Evolutionary conservation across 2,888 invertebrate genomes (phyloP).

Genomic region (Callimorpha dominula): DNA sequence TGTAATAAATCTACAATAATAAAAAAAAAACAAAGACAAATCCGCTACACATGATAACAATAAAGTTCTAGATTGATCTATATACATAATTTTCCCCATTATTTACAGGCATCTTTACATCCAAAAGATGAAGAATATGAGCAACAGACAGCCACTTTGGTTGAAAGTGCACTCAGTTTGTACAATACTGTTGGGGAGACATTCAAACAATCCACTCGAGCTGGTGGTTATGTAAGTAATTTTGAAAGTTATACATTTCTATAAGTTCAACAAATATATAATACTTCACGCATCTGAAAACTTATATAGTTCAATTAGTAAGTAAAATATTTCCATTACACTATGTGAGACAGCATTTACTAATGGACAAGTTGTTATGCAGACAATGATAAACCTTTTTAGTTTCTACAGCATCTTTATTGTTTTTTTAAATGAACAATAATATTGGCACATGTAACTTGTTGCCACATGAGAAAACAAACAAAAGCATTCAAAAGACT

Average conservation of each 20-base stretch:
- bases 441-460: background rate
- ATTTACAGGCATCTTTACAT: conserved; percentile 76
- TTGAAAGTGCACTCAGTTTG: conserved; percentile 95
- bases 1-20: no score
- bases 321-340: no score
- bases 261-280: no score
- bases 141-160: conserved; percentile 92
- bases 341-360: no score
- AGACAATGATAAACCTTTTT: background rate
- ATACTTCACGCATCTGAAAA: no score
- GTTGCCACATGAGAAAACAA: background rate
- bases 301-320: no score
- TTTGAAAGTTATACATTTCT: background rate
- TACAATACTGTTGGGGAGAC: conserved; percentile 93
- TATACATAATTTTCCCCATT: background rate
- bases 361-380: no score
- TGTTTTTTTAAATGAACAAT: background rate
- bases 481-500: no score
- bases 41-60: background rate
- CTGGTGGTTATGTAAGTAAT: conserved; percentile 93
- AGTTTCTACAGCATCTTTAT: background rate
- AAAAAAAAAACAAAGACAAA: no score
- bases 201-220: conserved; percentile 94
- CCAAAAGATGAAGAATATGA: conserved; percentile 93
- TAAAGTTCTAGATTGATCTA: background rate